These are phyloP conservation scores for Eilema sororculum DNA, from an alignment of 2,888 invertebrate species.

Conservation along the genomic window DNA sequence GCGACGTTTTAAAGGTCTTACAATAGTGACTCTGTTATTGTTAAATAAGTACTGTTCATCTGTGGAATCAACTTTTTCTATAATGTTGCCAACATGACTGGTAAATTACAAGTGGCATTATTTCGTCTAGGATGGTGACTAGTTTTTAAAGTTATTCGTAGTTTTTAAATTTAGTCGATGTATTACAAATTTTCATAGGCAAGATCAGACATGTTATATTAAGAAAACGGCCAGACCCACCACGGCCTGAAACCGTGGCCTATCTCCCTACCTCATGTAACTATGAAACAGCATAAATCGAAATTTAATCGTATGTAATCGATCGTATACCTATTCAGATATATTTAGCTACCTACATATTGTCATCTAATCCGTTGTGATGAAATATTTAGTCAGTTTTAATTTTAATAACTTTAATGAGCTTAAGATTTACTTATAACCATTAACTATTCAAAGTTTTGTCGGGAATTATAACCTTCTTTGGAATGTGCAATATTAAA, in stretches of 20 bases:
- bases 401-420: neutral
- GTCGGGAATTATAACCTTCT: neutral
- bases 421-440: neutral
- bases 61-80: neutral
- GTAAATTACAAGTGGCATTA: neutral
- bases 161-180: too few species aligned
- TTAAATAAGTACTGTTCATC: neutral
- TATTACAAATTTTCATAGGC: too few species aligned
- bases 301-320: too few species aligned
- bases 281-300: too few species aligned
- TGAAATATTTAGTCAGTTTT: constrained; percentile 7
- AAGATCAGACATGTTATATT: neutral
- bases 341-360: too few species aligned
- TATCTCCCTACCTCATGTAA: too few species aligned
- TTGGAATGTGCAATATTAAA: constrained; percentile 12
- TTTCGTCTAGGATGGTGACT: neutral
- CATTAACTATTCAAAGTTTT: constrained; percentile 1
- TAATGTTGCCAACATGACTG: neutral
- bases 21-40: neutral
- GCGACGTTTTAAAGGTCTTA: neutral
- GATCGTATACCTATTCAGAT: too few species aligned
- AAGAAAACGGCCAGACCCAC: too few species aligned
- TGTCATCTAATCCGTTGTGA: neutral
- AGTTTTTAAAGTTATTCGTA: too few species aligned
- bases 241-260: too few species aligned